Percentiles rank a stretch among this genome's conserved stretches.
Conservation (phyloP, 2,113 vertebrate genomes). For the Solea senegalensis region DNA sequence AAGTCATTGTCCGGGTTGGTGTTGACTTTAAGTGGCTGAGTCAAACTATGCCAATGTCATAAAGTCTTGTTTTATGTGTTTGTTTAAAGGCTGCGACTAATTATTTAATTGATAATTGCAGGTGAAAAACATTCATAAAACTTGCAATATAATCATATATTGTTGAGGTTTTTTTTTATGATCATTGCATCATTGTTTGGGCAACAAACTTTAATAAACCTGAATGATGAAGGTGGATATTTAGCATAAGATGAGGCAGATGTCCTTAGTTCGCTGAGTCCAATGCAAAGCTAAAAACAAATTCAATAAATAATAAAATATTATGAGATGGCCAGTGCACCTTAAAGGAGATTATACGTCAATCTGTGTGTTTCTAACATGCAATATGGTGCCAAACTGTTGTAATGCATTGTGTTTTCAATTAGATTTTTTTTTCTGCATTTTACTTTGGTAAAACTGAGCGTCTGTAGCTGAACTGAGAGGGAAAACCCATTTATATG, state of each 20-base stretch:
- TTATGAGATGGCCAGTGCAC: background rate
- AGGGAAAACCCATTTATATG: slow-evolving; percentile 30
- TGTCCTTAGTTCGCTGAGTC: background rate
- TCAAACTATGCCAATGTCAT: background rate
- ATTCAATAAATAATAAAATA: background rate
- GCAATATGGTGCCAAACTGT: background rate
- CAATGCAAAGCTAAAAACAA: slow-evolving; percentile 3
- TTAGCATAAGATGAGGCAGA: slow-evolving; percentile 1
- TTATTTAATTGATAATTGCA: background rate
- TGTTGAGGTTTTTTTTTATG: too few relatives aligned
- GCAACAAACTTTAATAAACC: slow-evolving; percentile 17
- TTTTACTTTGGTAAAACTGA: background rate
- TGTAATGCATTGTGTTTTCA: slow-evolving; percentile 8
- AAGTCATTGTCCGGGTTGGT: background rate
- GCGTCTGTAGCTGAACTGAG: background rate
- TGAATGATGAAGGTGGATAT: background rate
- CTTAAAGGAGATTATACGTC: background rate
- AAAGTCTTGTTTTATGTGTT: background rate
- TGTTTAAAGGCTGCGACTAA: background rate
- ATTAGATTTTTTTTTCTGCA: background rate
- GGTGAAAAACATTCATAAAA: background rate
- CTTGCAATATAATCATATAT: background rate
- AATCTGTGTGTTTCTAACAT: background rate
- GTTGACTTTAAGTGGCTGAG: background rate
- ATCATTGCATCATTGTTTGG: background rate